Evolutionary conservation across 37 sponge, comb jelly and placozoan genomes (phyloP).

Genomic region (Amphimedon queenslandica): DNA sequence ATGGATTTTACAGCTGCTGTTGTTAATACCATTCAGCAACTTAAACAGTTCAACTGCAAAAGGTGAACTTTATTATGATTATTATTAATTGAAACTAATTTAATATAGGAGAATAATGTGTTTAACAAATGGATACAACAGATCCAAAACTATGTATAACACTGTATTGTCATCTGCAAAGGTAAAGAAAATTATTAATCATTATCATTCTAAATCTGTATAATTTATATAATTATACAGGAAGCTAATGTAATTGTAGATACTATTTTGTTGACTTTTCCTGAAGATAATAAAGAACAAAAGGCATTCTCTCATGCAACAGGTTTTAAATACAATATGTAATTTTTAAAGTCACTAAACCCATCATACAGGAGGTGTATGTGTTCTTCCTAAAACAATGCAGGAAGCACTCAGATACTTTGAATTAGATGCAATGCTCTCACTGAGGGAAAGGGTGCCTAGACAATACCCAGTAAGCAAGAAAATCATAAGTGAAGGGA

Average conservation of each 20-base stretch:
- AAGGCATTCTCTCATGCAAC: constrained; percentile 22
- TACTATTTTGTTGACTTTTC: constrained; percentile 4
- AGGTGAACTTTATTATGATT: not conserved
- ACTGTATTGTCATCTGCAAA: not conserved
- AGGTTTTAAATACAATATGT: not conserved
- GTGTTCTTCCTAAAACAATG: not conserved
- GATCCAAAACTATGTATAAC: not conserved
- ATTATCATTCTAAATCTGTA: too few relatives aligned
- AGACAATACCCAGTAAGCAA: too few relatives aligned
- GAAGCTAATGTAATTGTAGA: not conserved
- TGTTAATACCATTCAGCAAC: not conserved
- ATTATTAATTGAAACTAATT: not conserved
- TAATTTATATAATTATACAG: not conserved
- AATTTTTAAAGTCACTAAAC: not conserved
- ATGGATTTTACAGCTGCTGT: constrained; percentile 5
- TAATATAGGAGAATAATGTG: constrained; percentile 18
- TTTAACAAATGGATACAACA: constrained; percentile 8
- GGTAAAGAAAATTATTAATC: not conserved
- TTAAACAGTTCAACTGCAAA: constrained; percentile 11
- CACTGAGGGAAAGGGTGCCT: too few relatives aligned
- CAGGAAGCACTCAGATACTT: constrained; percentile 13
- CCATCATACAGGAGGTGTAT: not conserved
- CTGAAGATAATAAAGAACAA: not conserved
- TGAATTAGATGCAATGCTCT: too few relatives aligned
- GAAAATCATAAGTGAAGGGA: too few relatives aligned